phyloP scores from a whole-genome alignment of 2,888 invertebrate genomes.

The Octodonta nipae region DNA sequence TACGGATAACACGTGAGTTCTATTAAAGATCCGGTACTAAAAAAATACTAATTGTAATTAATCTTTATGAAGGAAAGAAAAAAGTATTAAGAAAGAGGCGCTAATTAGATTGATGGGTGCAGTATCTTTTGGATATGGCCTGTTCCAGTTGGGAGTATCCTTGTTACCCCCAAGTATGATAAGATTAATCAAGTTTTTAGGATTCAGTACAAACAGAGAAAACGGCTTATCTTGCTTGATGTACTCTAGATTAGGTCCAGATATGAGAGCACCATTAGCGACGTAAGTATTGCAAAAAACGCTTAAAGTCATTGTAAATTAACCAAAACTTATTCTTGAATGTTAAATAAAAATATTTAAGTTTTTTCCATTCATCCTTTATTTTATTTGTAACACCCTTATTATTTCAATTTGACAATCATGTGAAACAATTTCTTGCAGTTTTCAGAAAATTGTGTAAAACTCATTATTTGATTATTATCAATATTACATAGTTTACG shows the following conservation, averaged over 20 bases:
- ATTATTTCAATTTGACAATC: too few relatives aligned
- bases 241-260: constrained; percentile 46
- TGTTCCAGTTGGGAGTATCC: constrained; percentile 54
- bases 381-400: too few relatives aligned
- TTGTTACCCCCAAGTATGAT: constrained; percentile 50
- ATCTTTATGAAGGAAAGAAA: constrained; percentile 4
- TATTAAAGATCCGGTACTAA: neutral
- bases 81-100: constrained; percentile 38
- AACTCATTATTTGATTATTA: too few relatives aligned
- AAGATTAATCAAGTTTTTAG: constrained; percentile 48
- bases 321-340: too few relatives aligned
- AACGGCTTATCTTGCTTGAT: constrained; percentile 45
- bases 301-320: too few relatives aligned
- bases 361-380: too few relatives aligned
- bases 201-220: constrained; percentile 50
- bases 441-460: too few relatives aligned
- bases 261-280: constrained; percentile 55
- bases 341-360: too few relatives aligned
- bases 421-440: too few relatives aligned
- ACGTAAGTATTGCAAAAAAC: constrained; percentile 45
- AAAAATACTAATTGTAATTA: neutral
- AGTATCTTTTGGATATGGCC: constrained; percentile 56
- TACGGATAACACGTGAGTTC: constrained; percentile 20
- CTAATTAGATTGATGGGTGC: constrained; percentile 50
- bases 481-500: too few relatives aligned